phyloP scores from a whole-genome alignment of 2,113 vertebrate species.

The Stegastes partitus region DNA sequence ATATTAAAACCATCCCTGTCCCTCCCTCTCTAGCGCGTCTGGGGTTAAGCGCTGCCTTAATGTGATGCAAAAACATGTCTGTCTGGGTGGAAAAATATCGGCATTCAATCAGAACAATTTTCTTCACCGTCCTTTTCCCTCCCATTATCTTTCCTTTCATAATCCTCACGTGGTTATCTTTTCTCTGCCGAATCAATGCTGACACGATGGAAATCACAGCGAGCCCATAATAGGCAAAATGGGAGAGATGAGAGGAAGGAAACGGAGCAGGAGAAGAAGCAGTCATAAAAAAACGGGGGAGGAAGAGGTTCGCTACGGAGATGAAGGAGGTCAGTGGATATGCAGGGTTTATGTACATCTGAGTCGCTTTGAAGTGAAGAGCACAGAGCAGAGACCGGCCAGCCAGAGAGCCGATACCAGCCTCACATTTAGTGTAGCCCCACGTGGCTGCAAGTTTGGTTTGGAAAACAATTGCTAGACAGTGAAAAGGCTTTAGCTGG shows the following conservation, averaged over 20 bases:
- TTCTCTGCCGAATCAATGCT: slow-evolving; percentile 7
- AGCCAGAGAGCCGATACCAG: slow-evolving; percentile 13
- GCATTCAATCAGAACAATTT: slow-evolving; percentile 34
- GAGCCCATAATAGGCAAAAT: not conserved
- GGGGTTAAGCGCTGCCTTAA: slow-evolving; percentile 3
- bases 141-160: slow-evolving; percentile 27
- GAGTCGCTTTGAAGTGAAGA: not conserved
- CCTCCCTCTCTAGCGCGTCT: not conserved
- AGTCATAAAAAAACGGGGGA: not conserved
- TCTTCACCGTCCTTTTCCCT: not conserved
- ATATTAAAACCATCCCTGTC: too few relatives aligned
- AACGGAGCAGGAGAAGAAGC: not conserved
- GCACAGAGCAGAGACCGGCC: not conserved
- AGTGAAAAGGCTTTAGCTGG: not conserved
- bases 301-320: too few relatives aligned
- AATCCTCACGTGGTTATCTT: slow-evolving; percentile 7
- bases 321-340: not conserved
- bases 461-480: not conserved
- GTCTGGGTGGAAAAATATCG: slow-evolving; percentile 18
- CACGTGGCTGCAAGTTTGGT: slow-evolving; percentile 3
- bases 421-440: not conserved
- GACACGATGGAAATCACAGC: not conserved
- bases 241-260: not conserved
- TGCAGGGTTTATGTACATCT: slow-evolving; percentile 8
- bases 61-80: slow-evolving; percentile 12